Conservation (phyloP, 2,888 invertebrate genomes). For the Tetragonula carbonaria region DNA sequence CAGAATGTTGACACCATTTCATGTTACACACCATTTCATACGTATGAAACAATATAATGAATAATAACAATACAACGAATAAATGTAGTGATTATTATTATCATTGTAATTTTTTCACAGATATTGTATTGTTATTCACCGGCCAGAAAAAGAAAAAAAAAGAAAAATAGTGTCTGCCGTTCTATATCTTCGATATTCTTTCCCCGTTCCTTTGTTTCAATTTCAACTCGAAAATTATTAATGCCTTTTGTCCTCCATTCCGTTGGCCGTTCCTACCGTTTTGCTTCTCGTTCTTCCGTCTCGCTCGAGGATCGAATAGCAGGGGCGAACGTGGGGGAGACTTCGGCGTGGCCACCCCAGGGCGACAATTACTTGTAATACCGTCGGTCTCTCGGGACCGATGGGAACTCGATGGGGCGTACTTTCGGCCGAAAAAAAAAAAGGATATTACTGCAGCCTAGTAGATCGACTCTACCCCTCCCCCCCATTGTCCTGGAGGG, state of each 20-base stretch:
- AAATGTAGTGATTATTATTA: too few relatives aligned
- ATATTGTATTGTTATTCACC: too few relatives aligned
- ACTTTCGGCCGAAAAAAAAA: constrained; percentile 76
- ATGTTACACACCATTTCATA: too few relatives aligned
- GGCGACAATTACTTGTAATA: constrained; percentile 83
- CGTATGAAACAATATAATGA: too few relatives aligned
- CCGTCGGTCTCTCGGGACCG: constrained; percentile 78
- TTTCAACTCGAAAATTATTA: constrained; percentile 16
- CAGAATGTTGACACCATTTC: too few relatives aligned
- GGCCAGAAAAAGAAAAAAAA: too few relatives aligned
- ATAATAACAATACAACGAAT: too few relatives aligned
- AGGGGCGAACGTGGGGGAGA: constrained; percentile 45
- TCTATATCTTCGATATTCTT: not conserved
- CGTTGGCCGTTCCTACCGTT: not conserved
- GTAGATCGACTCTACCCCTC: constrained; percentile 63
- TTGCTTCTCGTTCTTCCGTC: constrained; percentile 13
- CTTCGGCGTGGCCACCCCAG: constrained; percentile 67
- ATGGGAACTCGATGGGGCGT: constrained; percentile 80
- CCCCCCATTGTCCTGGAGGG: constrained; percentile 60
- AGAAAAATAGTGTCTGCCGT: too few relatives aligned
- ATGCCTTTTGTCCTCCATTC: not conserved
- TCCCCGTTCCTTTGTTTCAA: not conserved
- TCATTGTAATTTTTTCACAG: too few relatives aligned
- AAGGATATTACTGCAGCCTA: constrained; percentile 76
- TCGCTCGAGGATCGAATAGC: constrained; percentile 32